These are phyloP conservation scores for Lepidonotus clava DNA, from an alignment of 2,888 invertebrate genomes.

Conservation along the genomic window DNA sequence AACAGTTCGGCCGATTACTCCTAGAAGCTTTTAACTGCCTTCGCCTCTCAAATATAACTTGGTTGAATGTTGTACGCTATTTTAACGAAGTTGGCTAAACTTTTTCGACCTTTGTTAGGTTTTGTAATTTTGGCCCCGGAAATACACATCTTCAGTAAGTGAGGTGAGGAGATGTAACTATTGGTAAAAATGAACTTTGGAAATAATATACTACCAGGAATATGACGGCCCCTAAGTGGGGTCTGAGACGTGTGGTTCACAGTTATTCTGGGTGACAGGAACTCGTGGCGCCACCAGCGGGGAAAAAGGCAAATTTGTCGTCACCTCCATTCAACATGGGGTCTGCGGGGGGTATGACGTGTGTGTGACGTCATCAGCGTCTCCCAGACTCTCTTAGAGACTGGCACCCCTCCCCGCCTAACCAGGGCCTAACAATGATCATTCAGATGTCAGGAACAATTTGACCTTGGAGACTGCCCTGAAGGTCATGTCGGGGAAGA, in stretches of 20 bases:
- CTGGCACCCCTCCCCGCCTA: neutral
- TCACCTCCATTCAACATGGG: no score
- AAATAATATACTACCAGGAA: neutral
- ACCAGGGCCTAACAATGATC: slow-evolving; percentile 28
- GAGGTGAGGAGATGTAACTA: neutral
- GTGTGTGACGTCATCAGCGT: no score
- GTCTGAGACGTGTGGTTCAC: neutral
- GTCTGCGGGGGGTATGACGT: no score
- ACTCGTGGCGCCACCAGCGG: neutral
- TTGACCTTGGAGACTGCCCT: slow-evolving; percentile 34
- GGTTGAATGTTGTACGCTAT: no score
- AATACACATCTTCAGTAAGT: neutral
- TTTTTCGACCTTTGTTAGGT: no score
- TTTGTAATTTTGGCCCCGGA: neutral
- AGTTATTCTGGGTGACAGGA: neutral
- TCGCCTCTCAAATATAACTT: no score
- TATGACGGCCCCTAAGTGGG: neutral
- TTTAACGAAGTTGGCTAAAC: no score
- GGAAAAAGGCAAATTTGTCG: no score
- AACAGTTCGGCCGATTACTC: no score
- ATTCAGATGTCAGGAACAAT: slow-evolving; percentile 38
- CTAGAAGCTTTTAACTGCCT: no score
- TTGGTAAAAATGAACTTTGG: neutral
- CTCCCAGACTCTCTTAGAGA: no score
- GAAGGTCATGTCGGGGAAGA: neutral